Conservation (phyloP, 2,888 invertebrate species). For the Leptarthrus brevirostris region DNA sequence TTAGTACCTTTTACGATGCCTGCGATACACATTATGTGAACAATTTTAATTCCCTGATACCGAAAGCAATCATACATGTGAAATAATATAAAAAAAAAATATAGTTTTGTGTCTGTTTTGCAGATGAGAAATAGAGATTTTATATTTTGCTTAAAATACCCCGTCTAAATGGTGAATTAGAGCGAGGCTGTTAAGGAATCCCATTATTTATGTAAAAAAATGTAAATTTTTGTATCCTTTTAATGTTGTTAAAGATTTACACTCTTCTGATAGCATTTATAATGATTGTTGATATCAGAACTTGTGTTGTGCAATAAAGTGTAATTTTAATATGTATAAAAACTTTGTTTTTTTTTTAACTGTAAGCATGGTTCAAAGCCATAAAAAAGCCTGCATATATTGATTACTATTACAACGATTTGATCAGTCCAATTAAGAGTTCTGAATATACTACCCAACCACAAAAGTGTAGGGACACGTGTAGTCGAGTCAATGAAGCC, state of each 20-base stretch:
- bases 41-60: not conserved
- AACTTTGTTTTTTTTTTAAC: not conserved
- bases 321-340: constrained; percentile 28
- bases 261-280: constrained; percentile 34
- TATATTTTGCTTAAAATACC: too few species aligned
- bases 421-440: too few species aligned
- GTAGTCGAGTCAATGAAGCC: too few species aligned
- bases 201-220: not conserved
- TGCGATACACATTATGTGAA: too few species aligned
- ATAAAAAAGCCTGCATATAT: too few species aligned
- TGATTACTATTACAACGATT: too few species aligned
- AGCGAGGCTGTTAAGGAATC: not conserved
- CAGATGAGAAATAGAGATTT: too few species aligned
- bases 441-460: too few species aligned
- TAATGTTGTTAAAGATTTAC: constrained; percentile 31
- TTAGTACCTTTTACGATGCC: not conserved
- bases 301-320: constrained; percentile 32
- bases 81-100: too few species aligned
- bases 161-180: not conserved
- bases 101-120: too few species aligned
- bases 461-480: too few species aligned
- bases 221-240: constrained; percentile 36
- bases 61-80: constrained; percentile 25
- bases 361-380: too few species aligned
- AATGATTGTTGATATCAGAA: constrained; percentile 36